Conservation (phyloP, 2,797 vertebrate species). For the Pangasius djambal region DNA sequence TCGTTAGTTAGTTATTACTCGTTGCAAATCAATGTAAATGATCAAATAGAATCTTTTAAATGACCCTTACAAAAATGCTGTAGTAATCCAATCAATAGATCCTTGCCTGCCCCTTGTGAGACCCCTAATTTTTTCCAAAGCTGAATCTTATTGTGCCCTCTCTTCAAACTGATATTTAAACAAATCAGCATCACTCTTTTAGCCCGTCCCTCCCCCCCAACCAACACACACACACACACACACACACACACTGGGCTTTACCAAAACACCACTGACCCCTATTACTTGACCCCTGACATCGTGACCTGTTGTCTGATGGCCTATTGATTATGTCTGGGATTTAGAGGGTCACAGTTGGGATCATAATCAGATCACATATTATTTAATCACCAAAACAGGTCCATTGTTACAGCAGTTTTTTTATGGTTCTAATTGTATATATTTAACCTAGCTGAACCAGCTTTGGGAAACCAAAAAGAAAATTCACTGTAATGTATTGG, state of each 20-base stretch:
- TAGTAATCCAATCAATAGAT: slow-evolving; percentile 71
- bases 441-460: slow-evolving; percentile 15
- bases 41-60: slow-evolving; percentile 37
- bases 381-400: slow-evolving; percentile 43
- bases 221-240: slow-evolving; percentile 42
- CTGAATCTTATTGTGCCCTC: slow-evolving; percentile 58
- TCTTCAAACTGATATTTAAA: slow-evolving; percentile 65
- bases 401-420: not conserved
- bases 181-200: slow-evolving; percentile 70
- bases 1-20: not conserved
- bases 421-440: slow-evolving; percentile 2
- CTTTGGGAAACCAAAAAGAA: not conserved
- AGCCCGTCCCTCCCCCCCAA: not conserved
- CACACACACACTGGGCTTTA: slow-evolving; percentile 32
- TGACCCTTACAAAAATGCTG: slow-evolving; percentile 62
- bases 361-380: slow-evolving; percentile 72
- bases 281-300: slow-evolving; percentile 70
- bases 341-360: slow-evolving; percentile 69
- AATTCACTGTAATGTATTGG: not conserved
- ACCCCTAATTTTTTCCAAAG: slow-evolving; percentile 66
- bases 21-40: not conserved
- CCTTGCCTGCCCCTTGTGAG: slow-evolving; percentile 60
- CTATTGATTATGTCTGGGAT: slow-evolving; percentile 83
- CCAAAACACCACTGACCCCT: slow-evolving; percentile 66
- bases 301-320: slow-evolving; percentile 80